Conservation (phyloP, 2,113 vertebrate genomes). For the Anser brachyrhynchus region DNA sequence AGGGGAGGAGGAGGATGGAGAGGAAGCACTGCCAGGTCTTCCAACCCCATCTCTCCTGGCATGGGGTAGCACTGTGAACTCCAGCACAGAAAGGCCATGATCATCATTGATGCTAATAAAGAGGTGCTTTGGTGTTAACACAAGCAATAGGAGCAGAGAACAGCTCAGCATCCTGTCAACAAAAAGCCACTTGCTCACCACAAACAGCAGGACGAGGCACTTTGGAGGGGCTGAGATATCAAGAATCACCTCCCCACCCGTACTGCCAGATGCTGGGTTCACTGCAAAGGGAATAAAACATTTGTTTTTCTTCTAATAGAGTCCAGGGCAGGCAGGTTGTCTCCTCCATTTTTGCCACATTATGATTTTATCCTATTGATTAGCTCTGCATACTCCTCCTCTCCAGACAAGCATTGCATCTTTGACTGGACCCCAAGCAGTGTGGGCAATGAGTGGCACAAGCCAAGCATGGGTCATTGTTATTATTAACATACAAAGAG, state of each 20-base stretch:
- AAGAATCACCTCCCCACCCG: not conserved
- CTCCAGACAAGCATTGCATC: not conserved
- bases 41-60: not conserved
- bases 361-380: not conserved
- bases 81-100: conserved; percentile 14
- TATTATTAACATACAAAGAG: not conserved
- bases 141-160: not conserved
- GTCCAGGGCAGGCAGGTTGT: rapidly evolving
- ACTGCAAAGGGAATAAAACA: not conserved
- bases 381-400: not conserved
- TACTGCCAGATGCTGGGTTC: not conserved
- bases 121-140: not conserved
- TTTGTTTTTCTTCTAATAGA: not conserved
- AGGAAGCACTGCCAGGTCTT: not conserved
- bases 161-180: not conserved
- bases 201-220: not conserved
- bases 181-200: not conserved
- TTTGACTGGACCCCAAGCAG: not conserved
- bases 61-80: not conserved
- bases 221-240: not conserved
- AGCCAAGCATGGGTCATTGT: not conserved
- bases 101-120: conserved; percentile 15
- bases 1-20: not conserved
- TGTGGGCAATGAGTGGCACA: not conserved
- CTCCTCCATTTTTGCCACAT: not conserved